Percentiles rank a stretch among this genome's conserved stretches.
Evolutionary conservation across 2,888 invertebrate species (phyloP).

Genomic region (Agrochola circellaris): DNA sequence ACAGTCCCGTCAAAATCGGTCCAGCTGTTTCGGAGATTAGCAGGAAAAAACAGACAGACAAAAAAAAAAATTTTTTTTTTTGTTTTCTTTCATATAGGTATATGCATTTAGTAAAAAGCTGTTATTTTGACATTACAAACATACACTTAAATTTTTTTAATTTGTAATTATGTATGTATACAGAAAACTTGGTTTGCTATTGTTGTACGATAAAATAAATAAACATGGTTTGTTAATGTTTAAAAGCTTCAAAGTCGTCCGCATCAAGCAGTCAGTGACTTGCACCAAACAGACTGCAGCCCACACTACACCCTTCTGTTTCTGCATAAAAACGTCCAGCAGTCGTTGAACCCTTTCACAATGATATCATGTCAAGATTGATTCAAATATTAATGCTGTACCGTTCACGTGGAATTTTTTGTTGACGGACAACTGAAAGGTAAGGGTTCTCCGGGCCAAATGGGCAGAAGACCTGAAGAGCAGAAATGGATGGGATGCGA

Average conservation of each 20-base stretch:
- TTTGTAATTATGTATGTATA: no score
- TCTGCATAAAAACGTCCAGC: conserved; percentile 68
- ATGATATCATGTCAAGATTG: conserved; percentile 73
- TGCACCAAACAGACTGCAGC: conserved; percentile 64
- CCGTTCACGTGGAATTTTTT: conserved; percentile 41
- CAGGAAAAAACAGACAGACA: no score
- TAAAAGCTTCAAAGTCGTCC: neutral
- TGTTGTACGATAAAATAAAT: neutral
- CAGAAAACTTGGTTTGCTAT: no score
- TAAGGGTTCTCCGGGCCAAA: conserved; percentile 10
- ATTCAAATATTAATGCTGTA: conserved; percentile 43
- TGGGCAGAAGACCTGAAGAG: neutral
- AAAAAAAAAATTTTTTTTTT: no score
- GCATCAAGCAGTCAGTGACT: conserved; percentile 43
- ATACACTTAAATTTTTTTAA: no score
- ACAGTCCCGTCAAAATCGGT: no score
- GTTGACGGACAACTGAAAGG: conserved; percentile 48
- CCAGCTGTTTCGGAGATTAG: no score
- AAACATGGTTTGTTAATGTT: neutral
- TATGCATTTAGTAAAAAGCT: no score
- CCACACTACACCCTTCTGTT: conserved; percentile 74
- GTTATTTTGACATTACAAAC: no score
- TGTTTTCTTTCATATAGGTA: no score
- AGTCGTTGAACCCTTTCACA: conserved; percentile 77
- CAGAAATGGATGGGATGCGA: neutral